Conservation (phyloP, 2,113 vertebrate species). For the Dissostichus mawsoni region DNA sequence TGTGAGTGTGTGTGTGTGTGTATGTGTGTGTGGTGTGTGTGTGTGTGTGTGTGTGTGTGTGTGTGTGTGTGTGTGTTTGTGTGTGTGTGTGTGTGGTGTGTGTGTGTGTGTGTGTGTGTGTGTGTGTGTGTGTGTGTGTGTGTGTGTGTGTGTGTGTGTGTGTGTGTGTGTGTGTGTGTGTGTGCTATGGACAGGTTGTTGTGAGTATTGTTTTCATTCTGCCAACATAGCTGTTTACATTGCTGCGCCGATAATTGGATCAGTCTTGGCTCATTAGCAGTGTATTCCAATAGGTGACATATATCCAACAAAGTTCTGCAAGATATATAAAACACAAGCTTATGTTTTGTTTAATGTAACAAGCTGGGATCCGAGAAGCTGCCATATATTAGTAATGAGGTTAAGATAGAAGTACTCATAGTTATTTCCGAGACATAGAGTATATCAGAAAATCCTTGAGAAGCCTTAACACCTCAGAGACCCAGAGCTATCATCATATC, state of each 20-base stretch:
- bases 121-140: neutral
- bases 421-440: slow-evolving; percentile 12
- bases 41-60: neutral
- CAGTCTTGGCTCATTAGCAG: slow-evolving; percentile 42
- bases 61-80: neutral
- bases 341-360: slow-evolving; percentile 41
- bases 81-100: neutral
- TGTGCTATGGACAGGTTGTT: slow-evolving; percentile 1
- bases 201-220: slow-evolving; percentile 39
- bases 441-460: neutral
- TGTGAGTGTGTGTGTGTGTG: neutral
- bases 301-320: slow-evolving; percentile 10
- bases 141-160: neutral
- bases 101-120: neutral
- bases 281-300: slow-evolving; percentile 30
- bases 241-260: slow-evolving; percentile 52
- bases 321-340: neutral
- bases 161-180: neutral
- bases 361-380: slow-evolving; percentile 6
- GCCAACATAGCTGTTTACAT: slow-evolving; percentile 50
- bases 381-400: slow-evolving; percentile 9
- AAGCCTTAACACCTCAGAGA: slow-evolving; percentile 45
- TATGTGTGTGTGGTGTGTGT: neutral
- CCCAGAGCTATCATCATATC: slow-evolving; percentile 34
- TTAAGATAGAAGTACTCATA: slow-evolving; percentile 21